phyloP scores from a whole-genome alignment of 2,797 vertebrate species.

The Poeciliopsis paucimaculata region DNA sequence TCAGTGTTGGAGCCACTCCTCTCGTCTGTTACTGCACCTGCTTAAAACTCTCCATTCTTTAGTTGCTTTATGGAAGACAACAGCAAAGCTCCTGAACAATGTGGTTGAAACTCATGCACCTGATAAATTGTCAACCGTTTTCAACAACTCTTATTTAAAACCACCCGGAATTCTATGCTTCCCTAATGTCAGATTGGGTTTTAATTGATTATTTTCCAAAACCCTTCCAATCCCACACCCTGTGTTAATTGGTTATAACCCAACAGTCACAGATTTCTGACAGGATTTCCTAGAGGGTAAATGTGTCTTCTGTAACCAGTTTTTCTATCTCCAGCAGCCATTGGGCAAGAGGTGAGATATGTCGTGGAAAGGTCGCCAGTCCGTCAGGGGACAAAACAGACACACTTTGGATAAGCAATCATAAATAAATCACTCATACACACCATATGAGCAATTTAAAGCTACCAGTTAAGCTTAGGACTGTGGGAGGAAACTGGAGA shows the following conservation, averaged over 20 bases:
- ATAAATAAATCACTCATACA: not conserved
- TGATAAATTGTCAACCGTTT: conserved; percentile 26
- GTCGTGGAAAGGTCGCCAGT: not conserved
- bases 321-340: not conserved
- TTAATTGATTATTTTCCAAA: conserved; percentile 23
- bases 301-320: too few relatives aligned
- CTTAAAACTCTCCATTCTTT: conserved; percentile 31
- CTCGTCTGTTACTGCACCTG: conserved; percentile 54
- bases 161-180: conserved; percentile 1
- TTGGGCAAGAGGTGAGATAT: not conserved
- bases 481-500: not conserved
- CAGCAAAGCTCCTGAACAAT: conserved; percentile 24
- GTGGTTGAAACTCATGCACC: conserved; percentile 13
- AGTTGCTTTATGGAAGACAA: conserved; percentile 24
- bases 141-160: conserved; percentile 4
- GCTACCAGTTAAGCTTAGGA: not conserved
- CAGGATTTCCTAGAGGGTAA: too few relatives aligned
- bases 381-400: not conserved
- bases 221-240: not conserved
- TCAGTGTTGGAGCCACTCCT: conserved; percentile 18
- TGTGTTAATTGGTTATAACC: not conserved
- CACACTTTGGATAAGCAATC: not conserved
- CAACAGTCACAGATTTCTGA: not conserved
- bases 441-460: not conserved
- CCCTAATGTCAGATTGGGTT: not conserved